Percentiles rank a stretch among this genome's conserved stretches.
phyloP scores from a whole-genome alignment of 2,113 vertebrate species.

The Cebus imitator region DNA sequence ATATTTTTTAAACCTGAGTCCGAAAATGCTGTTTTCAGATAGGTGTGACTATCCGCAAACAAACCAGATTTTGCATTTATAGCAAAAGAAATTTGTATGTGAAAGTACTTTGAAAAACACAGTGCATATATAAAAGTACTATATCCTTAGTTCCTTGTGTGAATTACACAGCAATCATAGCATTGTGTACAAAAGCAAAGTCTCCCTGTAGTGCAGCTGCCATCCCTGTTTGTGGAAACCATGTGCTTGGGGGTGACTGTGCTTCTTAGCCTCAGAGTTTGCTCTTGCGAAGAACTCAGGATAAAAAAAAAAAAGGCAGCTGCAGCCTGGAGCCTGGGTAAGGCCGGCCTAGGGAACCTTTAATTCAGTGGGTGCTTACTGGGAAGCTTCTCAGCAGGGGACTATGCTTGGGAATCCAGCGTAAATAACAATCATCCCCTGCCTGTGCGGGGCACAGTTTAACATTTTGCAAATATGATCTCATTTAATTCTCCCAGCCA shows the following conservation, averaged over 20 bases:
- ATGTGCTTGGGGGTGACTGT: conserved; percentile 25
- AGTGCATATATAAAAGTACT: background rate
- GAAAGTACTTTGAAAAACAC: conserved; percentile 21
- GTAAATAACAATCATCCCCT: background rate
- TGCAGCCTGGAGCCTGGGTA: background rate
- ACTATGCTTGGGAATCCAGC: background rate
- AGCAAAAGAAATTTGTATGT: conserved; percentile 26
- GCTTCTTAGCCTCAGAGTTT: background rate
- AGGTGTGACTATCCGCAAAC: conserved; percentile 18
- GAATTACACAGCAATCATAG: conserved; percentile 21
- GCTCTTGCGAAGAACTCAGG: conserved; percentile 22
- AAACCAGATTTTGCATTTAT: background rate
- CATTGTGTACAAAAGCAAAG: conserved; percentile 31
- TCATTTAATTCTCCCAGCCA: background rate
- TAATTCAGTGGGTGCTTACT: background rate
- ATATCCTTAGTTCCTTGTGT: conserved; percentile 43
- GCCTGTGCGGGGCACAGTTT: background rate
- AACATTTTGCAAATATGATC: background rate
- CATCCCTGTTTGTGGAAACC: conserved; percentile 63
- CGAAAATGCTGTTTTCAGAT: conserved; percentile 28
- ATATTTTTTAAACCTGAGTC: background rate
- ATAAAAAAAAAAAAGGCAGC: conserved; percentile 7
- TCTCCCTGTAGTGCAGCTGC: conserved; percentile 39
- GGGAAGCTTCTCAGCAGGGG: background rate
- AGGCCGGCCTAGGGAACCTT: background rate